A percentile compares a stretch with the other conserved stretches of the same genome.
These are phyloP conservation scores for Macaria notata DNA, from an alignment of 2,888 invertebrate genomes.

Conservation along the genomic window DNA sequence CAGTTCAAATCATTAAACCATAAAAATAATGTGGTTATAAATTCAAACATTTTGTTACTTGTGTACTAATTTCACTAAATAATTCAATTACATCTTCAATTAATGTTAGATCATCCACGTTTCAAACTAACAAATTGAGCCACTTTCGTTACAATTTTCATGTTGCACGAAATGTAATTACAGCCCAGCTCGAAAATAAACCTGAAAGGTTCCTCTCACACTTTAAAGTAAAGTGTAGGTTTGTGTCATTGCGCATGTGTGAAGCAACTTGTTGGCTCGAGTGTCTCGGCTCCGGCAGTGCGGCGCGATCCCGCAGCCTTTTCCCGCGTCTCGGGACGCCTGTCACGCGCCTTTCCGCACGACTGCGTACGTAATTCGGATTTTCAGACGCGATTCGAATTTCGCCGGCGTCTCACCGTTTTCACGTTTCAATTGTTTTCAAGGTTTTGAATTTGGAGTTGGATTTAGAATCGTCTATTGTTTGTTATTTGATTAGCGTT, in stretches of 20 bases:
- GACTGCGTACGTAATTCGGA: conserved; percentile 38
- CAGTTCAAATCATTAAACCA: no score
- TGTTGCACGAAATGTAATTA: no score
- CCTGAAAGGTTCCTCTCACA: conserved; percentile 28
- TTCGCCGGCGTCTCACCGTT: conserved; percentile 28
- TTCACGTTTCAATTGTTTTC: conserved; percentile 14
- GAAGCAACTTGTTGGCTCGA: conserved; percentile 76
- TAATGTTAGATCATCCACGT: no score
- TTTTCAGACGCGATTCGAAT: conserved; percentile 39
- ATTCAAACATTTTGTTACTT: no score
- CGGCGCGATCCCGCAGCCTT: conserved; percentile 63
- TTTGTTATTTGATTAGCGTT: background rate
- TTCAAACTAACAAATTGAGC: no score
- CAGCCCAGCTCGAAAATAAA: conserved; percentile 23
- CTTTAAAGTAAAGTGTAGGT: conserved; percentile 40
- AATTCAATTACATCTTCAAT: no score
- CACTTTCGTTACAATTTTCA: no score
- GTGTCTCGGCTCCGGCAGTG: conserved; percentile 68
- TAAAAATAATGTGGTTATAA: no score
- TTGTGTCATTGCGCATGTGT: conserved; percentile 72
- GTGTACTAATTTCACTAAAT: no score
- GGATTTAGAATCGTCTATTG: conserved; percentile 3
- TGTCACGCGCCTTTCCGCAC: conserved; percentile 46
- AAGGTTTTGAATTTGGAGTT: conserved; percentile 14
- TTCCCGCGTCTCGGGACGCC: conserved; percentile 46